These are phyloP conservation scores for Simalia tracyae DNA, from an alignment of 2,797 vertebrate species.

Conservation along the genomic window DNA sequence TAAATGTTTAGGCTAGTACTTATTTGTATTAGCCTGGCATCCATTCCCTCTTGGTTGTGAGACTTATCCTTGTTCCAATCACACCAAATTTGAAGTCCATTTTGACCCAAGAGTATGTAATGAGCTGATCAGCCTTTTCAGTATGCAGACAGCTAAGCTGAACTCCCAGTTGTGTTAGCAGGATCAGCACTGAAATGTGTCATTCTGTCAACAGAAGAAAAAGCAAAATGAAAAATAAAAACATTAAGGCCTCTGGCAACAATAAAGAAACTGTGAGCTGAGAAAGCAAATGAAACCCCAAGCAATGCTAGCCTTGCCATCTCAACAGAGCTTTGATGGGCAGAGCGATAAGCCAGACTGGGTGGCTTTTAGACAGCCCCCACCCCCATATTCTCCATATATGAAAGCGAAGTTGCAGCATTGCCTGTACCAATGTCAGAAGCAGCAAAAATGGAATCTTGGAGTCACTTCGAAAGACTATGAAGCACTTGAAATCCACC, in stretches of 20 bases:
- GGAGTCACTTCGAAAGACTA: not conserved
- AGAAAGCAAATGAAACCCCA: not conserved
- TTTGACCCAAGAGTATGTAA: not conserved
- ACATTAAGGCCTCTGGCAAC: not conserved
- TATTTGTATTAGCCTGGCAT: not conserved
- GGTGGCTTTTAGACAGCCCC: not conserved
- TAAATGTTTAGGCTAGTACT: not conserved
- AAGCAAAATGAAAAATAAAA: not conserved
- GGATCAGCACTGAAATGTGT: not conserved
- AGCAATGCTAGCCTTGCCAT: not conserved
- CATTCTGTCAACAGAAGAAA: not conserved
- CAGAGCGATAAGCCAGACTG: not conserved
- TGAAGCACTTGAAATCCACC: not conserved
- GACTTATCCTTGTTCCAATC: not conserved
- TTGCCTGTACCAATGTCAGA: not conserved
- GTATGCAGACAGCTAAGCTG: not conserved
- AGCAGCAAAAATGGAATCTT: not conserved
- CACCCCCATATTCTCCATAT: not conserved
- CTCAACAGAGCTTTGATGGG: not conserved
- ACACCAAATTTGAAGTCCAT: not conserved
- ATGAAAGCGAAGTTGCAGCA: not conserved
- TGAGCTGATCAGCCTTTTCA: not conserved
- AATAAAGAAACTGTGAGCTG: not conserved
- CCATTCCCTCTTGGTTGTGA: not conserved
- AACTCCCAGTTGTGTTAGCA: not conserved